These are phyloP conservation scores for Orcinus orca DNA, from an alignment of 2,113 vertebrate genomes.

Conservation along the genomic window DNA sequence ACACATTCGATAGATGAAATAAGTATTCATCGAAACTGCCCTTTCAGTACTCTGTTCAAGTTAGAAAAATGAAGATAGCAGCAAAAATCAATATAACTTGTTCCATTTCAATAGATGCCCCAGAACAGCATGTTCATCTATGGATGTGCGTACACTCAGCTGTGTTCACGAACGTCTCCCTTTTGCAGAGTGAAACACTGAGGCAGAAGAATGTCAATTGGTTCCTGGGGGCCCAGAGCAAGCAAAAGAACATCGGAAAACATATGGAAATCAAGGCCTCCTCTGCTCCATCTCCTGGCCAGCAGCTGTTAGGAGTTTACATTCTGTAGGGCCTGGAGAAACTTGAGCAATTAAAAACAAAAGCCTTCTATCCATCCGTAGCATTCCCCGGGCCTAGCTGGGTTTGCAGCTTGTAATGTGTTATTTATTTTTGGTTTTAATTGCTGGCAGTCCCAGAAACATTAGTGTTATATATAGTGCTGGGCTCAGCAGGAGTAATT, in stretches of 20 bases:
- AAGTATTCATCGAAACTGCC: background rate
- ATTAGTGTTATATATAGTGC: conserved; percentile 78
- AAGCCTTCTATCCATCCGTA: conserved; percentile 57
- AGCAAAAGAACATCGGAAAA: background rate
- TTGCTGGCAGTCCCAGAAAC: conserved; percentile 81
- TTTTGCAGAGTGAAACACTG: background rate
- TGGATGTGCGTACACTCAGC: accelerated
- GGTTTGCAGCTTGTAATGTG: conserved; percentile 75
- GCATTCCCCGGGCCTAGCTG: conserved; percentile 51
- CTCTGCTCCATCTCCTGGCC: background rate
- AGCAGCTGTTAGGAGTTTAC: conserved; percentile 54
- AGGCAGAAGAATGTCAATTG: background rate
- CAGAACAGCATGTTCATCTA: background rate
- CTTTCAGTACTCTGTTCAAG: background rate
- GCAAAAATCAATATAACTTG: conserved; percentile 34
- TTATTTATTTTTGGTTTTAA: conserved; percentile 83
- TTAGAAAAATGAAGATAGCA: conserved; percentile 8
- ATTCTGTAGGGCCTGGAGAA: conserved; percentile 52
- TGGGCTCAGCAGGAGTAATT: conserved; percentile 83
- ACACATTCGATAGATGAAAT: background rate
- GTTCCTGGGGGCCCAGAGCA: background rate
- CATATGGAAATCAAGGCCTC: background rate
- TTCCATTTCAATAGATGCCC: background rate
- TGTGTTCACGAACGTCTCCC: background rate
- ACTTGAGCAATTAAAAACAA: conserved; percentile 48